phyloP scores from a whole-genome alignment of 2,797 vertebrate genomes.

The Sarcophilus harrisii region DNA sequence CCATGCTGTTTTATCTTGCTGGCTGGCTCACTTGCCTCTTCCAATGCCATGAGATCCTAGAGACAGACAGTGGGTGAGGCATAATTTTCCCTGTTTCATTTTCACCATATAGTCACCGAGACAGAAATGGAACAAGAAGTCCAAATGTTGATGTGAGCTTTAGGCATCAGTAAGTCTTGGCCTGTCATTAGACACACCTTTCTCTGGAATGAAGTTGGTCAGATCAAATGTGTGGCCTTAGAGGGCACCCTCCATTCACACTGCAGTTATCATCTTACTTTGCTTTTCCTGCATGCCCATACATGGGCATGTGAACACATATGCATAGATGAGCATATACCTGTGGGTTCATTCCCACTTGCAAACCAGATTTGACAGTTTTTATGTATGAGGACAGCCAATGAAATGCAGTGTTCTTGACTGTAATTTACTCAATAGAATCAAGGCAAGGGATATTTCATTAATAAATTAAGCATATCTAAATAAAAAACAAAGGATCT shows the following conservation, averaged over 20 bases:
- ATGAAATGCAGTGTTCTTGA: conserved; percentile 46
- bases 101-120: not conserved
- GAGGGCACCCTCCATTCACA: not conserved
- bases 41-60: conserved; percentile 19
- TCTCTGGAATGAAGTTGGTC: conserved; percentile 8
- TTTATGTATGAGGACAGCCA: conserved; percentile 59
- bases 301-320: not conserved
- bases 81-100: not conserved
- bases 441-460: conserved; percentile 24
- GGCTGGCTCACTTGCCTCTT: conserved; percentile 2
- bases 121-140: not conserved
- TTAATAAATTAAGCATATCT: conserved; percentile 61
- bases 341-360: not conserved
- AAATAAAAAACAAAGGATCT: conserved; percentile 66
- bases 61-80: not conserved
- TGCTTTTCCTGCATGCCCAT: not conserved
- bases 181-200: not conserved
- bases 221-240: not conserved
- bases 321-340: not conserved
- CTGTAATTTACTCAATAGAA: conserved; percentile 35
- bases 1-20: not conserved
- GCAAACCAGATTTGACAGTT: conserved; percentile 32
- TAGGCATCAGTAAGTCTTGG: not conserved
- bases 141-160: not conserved
- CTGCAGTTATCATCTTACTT: not conserved